Evolutionary conservation across 53 echinoderm and acorn worm species (phyloP).

Genomic region (Holothuria scabra): DNA sequence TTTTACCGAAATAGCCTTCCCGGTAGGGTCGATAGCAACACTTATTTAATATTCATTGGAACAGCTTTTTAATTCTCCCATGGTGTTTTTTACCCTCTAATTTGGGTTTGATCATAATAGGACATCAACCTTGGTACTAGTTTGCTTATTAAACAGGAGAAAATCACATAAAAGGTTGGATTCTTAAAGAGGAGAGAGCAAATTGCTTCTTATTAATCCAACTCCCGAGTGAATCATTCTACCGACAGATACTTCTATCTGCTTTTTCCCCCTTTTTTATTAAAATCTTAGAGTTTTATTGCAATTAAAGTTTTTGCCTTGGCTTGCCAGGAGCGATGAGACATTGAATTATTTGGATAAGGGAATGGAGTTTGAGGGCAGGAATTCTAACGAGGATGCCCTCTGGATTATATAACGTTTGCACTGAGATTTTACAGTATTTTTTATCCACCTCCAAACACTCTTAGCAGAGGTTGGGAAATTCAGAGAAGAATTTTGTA

Average conservation of each 20-base stretch:
- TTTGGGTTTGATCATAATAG: slow-evolving; percentile 47
- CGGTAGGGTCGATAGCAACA: slow-evolving; percentile 36
- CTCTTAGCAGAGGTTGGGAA: too few relatives aligned
- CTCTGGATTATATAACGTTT: slow-evolving; percentile 30
- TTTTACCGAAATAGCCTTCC: slow-evolving; percentile 43
- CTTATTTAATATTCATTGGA: slow-evolving; percentile 47
- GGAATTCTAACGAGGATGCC: slow-evolving; percentile 39
- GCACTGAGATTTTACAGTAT: not conserved
- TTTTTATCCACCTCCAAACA: too few relatives aligned
- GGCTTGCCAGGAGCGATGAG: slow-evolving; percentile 42
- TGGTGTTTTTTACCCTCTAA: slow-evolving; percentile 41
- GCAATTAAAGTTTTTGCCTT: slow-evolving; percentile 44
- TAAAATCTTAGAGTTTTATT: slow-evolving; percentile 49
- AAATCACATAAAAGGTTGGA: slow-evolving; percentile 49
- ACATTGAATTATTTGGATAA: slow-evolving; percentile 43
- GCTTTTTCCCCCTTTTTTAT: slow-evolving; percentile 47
- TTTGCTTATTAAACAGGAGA: slow-evolving; percentile 47
- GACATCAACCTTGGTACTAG: slow-evolving; percentile 40
- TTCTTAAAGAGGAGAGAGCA: slow-evolving; percentile 42
- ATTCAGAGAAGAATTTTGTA: too few relatives aligned
- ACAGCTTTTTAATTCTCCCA: slow-evolving; percentile 39
- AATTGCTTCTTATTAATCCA: slow-evolving; percentile 47
- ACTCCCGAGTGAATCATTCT: slow-evolving; percentile 44
- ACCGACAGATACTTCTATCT: slow-evolving; percentile 42
- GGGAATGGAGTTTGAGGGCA: slow-evolving; percentile 38